These are phyloP conservation scores for Euborellia annulipes DNA, from an alignment of 1,140 invertebrate genomes.

Conservation along the genomic window DNA sequence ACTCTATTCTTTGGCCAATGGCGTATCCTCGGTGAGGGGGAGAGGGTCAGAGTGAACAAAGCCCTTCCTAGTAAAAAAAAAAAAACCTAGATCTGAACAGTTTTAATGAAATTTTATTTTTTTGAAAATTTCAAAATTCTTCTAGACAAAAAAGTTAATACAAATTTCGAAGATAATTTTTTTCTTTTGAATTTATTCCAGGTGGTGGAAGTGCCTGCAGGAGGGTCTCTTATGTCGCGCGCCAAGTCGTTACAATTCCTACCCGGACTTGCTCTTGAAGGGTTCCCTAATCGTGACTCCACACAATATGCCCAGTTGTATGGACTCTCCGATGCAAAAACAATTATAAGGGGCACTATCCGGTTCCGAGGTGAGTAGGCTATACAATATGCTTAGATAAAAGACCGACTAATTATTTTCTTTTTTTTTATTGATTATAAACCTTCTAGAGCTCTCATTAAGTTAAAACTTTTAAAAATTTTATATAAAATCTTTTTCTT, in stretches of 20 bases:
- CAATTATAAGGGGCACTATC: slow-evolving; percentile 81
- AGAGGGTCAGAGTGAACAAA: neutral
- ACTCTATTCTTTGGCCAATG: no score
- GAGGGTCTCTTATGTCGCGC: slow-evolving; percentile 72
- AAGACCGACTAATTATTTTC: slow-evolving; percentile 11
- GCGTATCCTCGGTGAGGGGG: neutral
- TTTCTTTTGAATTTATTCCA: slow-evolving; percentile 22
- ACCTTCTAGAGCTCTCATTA: slow-evolving; percentile 8
- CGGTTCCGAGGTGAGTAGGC: slow-evolving; percentile 46
- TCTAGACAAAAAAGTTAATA: no score
- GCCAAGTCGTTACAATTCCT: slow-evolving; percentile 70
- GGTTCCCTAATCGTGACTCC: slow-evolving; percentile 92
- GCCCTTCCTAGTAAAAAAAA: neutral
- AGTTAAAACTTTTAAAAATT: no score
- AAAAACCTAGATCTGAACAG: no score
- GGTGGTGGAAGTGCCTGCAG: slow-evolving; percentile 78
- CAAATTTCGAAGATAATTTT: no score
- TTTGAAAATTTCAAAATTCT: no score
- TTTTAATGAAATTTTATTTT: no score
- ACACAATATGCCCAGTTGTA: slow-evolving; percentile 78
- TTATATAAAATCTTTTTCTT: no score
- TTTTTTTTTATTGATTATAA: slow-evolving; percentile 5
- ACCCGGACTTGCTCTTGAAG: slow-evolving; percentile 93
- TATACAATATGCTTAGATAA: neutral
- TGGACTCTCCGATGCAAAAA: slow-evolving; percentile 68